These are phyloP conservation scores for Phenacoccus solenopsis DNA, from an alignment of 1,140 invertebrate species.

Conservation along the genomic window DNA sequence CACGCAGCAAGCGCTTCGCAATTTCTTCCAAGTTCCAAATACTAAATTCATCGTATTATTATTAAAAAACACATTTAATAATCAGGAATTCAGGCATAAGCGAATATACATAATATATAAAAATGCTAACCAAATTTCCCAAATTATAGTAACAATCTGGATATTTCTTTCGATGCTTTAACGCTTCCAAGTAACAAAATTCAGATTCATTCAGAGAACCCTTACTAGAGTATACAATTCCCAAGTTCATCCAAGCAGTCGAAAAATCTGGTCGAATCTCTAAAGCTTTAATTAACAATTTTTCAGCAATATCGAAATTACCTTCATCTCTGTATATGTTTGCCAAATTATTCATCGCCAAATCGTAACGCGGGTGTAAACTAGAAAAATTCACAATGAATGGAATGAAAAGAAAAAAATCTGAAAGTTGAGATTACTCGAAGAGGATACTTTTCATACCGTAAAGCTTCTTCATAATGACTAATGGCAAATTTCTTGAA, in stretches of 20 bases:
- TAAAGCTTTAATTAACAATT: conserved; percentile 59
- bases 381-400: conserved; percentile 32
- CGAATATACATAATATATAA: conserved; percentile 12
- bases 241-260: conserved; percentile 95
- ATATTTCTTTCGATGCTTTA: conserved; percentile 61
- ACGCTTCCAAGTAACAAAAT: conserved; percentile 61
- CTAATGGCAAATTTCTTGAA: conserved; percentile 51
- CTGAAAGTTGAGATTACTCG: background rate
- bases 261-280: conserved; percentile 74
- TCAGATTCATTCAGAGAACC: conserved; percentile 60
- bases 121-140: conserved; percentile 67
- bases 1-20: conserved; percentile 52
- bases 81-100: background rate
- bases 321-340: conserved; percentile 77
- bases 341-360: conserved; percentile 94
- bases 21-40: conserved; percentile 45
- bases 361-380: conserved; percentile 81
- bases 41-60: too few relatives aligned
- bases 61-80: background rate
- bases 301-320: conserved; percentile 57
- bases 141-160: conserved; percentile 91
- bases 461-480: conserved; percentile 66
- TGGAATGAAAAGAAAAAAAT: background rate
- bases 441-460: conserved; percentile 35
- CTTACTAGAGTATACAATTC: conserved; percentile 69